Conservation (phyloP, 64 coral and sea anemone species). For the Dendrophyllia cribrosa region DNA sequence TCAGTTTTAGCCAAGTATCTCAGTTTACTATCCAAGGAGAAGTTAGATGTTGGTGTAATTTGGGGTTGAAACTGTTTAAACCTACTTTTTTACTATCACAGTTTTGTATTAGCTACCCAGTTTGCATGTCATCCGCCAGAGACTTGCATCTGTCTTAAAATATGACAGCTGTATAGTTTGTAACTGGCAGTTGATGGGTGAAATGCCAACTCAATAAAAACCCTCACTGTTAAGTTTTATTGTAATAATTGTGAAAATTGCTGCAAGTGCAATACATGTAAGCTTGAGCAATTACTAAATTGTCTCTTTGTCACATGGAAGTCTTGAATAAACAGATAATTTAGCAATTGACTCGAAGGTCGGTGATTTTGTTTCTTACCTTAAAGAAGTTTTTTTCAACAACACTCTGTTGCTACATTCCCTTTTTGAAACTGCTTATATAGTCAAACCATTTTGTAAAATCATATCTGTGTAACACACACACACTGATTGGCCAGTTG, state of each 20-base stretch:
- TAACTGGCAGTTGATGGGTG: conserved; percentile 12
- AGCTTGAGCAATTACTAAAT: conserved; percentile 40
- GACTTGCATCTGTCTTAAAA: neutral
- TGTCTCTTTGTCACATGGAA: conserved; percentile 33
- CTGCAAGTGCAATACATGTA: conserved; percentile 36
- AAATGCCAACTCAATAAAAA: neutral
- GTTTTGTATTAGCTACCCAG: conserved; percentile 47
- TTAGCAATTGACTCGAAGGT: conserved; percentile 9
- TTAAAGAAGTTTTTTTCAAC: neutral
- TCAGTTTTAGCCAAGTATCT: neutral
- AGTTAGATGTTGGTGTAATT: conserved; percentile 1
- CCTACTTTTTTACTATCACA: conserved; percentile 50
- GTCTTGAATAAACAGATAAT: conserved; percentile 21
- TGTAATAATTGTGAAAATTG: conserved; percentile 30
- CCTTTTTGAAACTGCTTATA: no score
- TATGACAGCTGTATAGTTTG: neutral
- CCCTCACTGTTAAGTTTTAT: conserved; percentile 31
- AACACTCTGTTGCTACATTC: no score
- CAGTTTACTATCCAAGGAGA: neutral
- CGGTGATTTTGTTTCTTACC: neutral
- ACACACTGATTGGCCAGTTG: no score
- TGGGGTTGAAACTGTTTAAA: conserved; percentile 3
- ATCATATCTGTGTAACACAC: no score
- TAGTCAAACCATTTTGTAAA: no score
- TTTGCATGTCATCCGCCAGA: neutral